Evolutionary conservation across 2,113 vertebrate genomes (phyloP), one percentile per base, ranked within the genome.

Genomic region (Oxygymnocypris stewartii): DNA sequence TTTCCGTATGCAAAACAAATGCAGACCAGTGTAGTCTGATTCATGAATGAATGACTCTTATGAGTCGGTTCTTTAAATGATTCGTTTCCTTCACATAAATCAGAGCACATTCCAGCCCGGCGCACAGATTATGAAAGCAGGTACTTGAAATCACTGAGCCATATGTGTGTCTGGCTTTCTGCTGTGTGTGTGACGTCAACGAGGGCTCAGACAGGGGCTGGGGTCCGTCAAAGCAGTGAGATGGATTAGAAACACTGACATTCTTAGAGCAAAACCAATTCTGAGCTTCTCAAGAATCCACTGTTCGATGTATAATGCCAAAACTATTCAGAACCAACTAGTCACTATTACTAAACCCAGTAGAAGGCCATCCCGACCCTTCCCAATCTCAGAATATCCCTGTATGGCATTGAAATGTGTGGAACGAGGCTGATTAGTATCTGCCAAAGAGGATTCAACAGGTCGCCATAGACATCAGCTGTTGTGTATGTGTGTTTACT

Each of bases 401-500:
- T 85, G 11, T 82, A 25, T 47, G 57, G 79, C 31, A 23, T 73
- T 71, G 37, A 61, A 18, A 49, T 84, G 57, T 81, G 69, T 47
- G 63, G 23, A 84, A 74, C 47, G 71, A 81, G 31, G 54, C 51
- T 76, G 44, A 11, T 85, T 87, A 77, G 81, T 14, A 42, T 75
- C 25, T 78, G 51, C 57, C 23, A 61, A 61, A 61, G 57, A 61
- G 57, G 57, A 81, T 59, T 80, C 82, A 81, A 69, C 76, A 84
- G n/a, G 57, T 73, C 76, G 57, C 35, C 57, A 42, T 79, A 63
- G 85, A 88, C 67, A 82, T 49, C 40, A 82, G 76, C 79, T 82
- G 79, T 35, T 37, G 71, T 86, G 13, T 74, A 37, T 40, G 78
- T 84, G 82, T 89, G 83, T 80, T 42, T 90, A 69, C 59, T 86